Base-by-base conservation (phyloP, 2,888 invertebrate species). In the Parochlus steinenii region DNA sequence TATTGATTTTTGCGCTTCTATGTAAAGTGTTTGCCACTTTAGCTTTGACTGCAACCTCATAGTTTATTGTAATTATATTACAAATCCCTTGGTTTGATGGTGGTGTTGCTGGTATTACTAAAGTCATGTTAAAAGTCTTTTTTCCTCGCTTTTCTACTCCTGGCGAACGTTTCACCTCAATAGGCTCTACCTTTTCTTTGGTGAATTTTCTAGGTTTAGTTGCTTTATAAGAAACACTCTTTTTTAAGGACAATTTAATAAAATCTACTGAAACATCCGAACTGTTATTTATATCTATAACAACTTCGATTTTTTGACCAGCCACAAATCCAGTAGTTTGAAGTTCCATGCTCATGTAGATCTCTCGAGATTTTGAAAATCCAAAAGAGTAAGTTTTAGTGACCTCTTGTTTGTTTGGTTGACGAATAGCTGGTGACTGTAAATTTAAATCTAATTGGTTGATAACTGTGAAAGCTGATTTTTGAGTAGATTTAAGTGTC, bases 401-500 rank as follows among this genome's bases (percentile, higher is more conserved):
- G 6, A 30, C 23, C 19, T 36, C 30, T 11, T 17, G n/a, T 12
- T 29, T 30, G 15, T 29, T 10, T 12, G 36, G 36, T 12, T 23
- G 16, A 7, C n/a, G 14, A 3, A 36, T 8, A 3, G 24, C 8
- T 12, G 36, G 24, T 14, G 20, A 12, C 4, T 30, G 10, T 6
- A 19, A 11, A 30, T 36, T 36, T 20, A 36, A 16, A 30, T 36
- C 36, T 30, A 30, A 29, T n/a, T 17, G 8, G 18, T 36, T 36
- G 23, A 36, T 36, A 6, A 36, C 36, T 10, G 28, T 36, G 23
- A 36, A 36, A 12, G 36, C 16, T 5, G 24, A 5, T 3, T 30
- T 12, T 6, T 30, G 30, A n/a, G 29, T 30, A 12, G 29, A 30
- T 16, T 72, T 68, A 26, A 65, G 55, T 28, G 67, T 62, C 58